These are phyloP conservation scores for Bicyclus anynana DNA, from an alignment of 1,140 invertebrate genomes.

Conservation along the genomic window DNA sequence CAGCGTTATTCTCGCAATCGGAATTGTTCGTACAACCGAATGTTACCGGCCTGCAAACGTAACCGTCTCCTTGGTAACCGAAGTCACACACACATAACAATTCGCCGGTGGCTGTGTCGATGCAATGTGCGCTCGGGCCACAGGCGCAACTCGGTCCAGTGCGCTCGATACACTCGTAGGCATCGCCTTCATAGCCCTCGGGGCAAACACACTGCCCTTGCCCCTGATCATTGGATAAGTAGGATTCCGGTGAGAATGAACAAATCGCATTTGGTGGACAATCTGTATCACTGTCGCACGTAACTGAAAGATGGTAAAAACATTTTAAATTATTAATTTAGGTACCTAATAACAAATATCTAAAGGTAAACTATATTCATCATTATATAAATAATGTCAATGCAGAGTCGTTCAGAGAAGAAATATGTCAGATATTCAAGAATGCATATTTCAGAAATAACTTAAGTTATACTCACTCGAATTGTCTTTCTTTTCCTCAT, in stretches of 20 bases:
- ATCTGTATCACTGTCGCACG: constrained; percentile 43
- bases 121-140: constrained; percentile 81
- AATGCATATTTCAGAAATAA: neutral
- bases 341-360: too few species aligned
- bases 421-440: too few species aligned
- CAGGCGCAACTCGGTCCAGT: constrained; percentile 80
- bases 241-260: constrained; percentile 39
- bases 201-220: constrained; percentile 87
- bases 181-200: constrained; percentile 88
- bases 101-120: constrained; percentile 79
- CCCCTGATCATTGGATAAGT: constrained; percentile 47
- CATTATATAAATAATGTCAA: too few species aligned
- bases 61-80: constrained; percentile 90
- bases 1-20: constrained; percentile 87
- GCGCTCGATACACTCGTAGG: constrained; percentile 82
- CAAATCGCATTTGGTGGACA: constrained; percentile 65
- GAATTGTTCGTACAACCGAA: constrained; percentile 82
- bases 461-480: constrained; percentile 41
- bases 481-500: constrained; percentile 37
- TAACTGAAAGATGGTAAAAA: constrained; percentile 42
- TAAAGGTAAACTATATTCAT: too few species aligned
- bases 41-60: constrained; percentile 82
- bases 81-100: constrained; percentile 87
- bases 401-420: too few species aligned
- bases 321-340: constrained; percentile 3